Evolutionary conservation across 2,113 vertebrate genomes (phyloP), one percentile per base, ranked within the genome.

Genomic region (Pteruthius melanotis): DNA sequence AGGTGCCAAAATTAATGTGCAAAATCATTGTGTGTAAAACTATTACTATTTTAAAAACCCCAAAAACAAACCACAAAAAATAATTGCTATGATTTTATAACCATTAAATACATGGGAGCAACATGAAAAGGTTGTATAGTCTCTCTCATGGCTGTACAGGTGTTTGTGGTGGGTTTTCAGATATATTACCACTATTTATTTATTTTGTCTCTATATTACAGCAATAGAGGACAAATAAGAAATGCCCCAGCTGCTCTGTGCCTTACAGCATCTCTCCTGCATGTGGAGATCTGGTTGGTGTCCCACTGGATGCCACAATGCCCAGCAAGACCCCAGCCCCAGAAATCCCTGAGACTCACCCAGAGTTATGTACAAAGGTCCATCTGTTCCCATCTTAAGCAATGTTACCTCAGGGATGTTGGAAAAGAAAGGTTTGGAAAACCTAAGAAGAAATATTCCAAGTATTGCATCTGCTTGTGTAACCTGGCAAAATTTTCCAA

Each of bases 401-500:
- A 86, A 76, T 3, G 15, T 80, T 83, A 66, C 57, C 85, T 80
- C 7, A 0, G 87, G 85, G 66, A 60, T 79, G 53, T 53, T 86
- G 70, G 86, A 94, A 68, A 90, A 90, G 33, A 47, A 89, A 87
- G 45, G 42, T 79, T 85, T 89, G 78, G 79, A 93, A 88, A 97
- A 92, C 39, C 47, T 84, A 52, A 52, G 63, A n/a, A 92, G 81
- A 91, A 91, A 82, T 94, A 95, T 76, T 84, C 47, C 53, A 68
- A 68, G 69, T 74, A 81, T 86, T 95, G 80, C 78, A 40, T 57
- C 86, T 75, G 57, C 83, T 79, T 95, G 77, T 87, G 94, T 49
- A 97, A 96, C 90, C 66, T 86, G 94, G 89, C 49, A 94, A 83
- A 66, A 76, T 82, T 76, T 85, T 94, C 80, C 70, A 70, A 68